Evolutionary conservation across 2,888 invertebrate genomes (phyloP).

Genomic region (Coecobrya sp.): DNA sequence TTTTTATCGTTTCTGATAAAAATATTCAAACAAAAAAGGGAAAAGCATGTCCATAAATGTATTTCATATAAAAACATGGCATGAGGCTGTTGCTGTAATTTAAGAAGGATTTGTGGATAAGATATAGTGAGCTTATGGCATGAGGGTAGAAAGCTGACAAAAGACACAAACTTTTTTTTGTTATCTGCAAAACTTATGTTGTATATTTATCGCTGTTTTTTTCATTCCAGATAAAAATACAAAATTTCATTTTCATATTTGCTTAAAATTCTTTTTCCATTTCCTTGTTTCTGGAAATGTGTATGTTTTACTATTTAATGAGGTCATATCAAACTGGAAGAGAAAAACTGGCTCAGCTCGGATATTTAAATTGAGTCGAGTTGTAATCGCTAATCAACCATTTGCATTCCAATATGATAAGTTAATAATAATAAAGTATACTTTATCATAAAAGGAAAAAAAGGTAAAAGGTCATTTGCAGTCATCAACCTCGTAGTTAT

Average conservation of each 20-base stretch:
- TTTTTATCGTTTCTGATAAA: not conserved
- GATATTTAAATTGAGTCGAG: not conserved
- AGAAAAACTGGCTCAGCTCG: not conserved
- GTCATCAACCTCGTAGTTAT: conserved; percentile 46
- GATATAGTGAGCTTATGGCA: not conserved
- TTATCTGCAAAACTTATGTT: not conserved
- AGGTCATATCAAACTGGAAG: not conserved
- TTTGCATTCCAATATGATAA: not conserved
- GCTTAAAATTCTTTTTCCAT: not conserved
- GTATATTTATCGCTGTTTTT: not conserved
- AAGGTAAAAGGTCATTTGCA: conserved; percentile 42
- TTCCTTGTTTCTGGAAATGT: conserved; percentile 18
- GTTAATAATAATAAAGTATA: not conserved
- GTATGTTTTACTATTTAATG: not conserved
- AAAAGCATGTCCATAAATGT: not conserved
- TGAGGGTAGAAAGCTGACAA: not conserved
- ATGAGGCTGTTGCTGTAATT: no score
- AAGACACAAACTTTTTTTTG: not conserved
- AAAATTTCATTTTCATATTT: conserved; percentile 25
- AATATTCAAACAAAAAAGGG: not conserved
- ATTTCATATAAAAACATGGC: not conserved
- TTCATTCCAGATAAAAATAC: conserved; percentile 9
- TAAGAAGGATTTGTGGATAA: no score
- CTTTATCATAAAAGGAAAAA: conserved; percentile 1
- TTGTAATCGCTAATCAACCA: not conserved